Evolutionary conservation across 64 coral and sea anemone species (phyloP).

Genomic region (Porites lutea): DNA sequence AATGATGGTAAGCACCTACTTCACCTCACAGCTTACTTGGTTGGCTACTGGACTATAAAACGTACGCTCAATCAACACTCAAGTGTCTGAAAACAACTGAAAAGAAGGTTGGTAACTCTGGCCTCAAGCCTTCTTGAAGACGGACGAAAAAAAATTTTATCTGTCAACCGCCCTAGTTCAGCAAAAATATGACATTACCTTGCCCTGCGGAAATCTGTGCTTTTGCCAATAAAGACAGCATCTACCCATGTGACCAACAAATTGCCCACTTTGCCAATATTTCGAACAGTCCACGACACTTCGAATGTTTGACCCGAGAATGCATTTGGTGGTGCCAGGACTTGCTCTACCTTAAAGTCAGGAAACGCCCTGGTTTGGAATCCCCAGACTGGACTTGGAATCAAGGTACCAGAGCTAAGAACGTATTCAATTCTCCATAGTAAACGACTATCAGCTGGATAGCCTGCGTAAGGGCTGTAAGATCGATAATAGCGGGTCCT

Average conservation of each 20-base stretch:
- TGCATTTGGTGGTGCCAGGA: conserved; percentile 61
- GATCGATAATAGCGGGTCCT: conserved; percentile 31
- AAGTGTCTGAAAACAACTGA: too few relatives aligned
- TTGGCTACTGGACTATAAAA: too few relatives aligned
- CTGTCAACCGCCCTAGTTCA: too few relatives aligned
- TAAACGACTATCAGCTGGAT: conserved; percentile 69
- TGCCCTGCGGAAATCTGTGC: neutral
- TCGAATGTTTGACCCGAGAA: conserved; percentile 82
- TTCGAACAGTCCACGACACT: conserved; percentile 85
- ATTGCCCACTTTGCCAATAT: conserved; percentile 75
- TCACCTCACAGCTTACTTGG: too few relatives aligned
- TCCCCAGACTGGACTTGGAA: conserved; percentile 86
- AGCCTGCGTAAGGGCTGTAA: conserved; percentile 49
- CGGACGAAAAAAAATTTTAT: too few relatives aligned
- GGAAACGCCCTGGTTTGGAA: conserved; percentile 78
- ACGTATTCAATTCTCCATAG: conserved; percentile 85
- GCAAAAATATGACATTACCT: neutral
- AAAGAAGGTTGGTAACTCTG: too few relatives aligned
- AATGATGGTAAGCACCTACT: too few relatives aligned
- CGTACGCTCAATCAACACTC: too few relatives aligned
- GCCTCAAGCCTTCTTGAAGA: too few relatives aligned
- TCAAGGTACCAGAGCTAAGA: conserved; percentile 47
- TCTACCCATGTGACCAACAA: conserved; percentile 66
- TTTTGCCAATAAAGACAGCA: conserved; percentile 70
- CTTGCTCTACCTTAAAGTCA: conserved; percentile 68